Base-by-base conservation (phyloP, 2,888 invertebrate genomes). In the Dicranocentrus wangi region DNA sequence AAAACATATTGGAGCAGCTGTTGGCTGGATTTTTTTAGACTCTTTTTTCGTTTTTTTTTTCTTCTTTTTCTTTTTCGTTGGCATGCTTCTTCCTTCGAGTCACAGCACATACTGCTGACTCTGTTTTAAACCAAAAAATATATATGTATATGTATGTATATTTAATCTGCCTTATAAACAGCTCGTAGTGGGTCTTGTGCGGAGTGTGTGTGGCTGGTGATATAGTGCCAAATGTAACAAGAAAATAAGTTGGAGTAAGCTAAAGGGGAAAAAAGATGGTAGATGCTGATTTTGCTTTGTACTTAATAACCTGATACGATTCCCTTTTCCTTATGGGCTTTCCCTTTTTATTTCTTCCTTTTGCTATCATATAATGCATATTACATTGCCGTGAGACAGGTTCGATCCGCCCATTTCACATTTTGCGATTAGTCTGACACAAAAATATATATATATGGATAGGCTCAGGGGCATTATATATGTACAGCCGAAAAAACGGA, bases 381-480 rank as follows among this genome's bases (percentile, higher is more conserved):
- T 65, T 65, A 69, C 60, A 28, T 76, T 13, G 76, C 76, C 69
- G 68, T 76, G 69, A 76, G 76, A 76, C 76, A 69, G 76, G 69
- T 69, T 76, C 51, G 76, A 76, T 58, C 76, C 76, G 76, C 76
- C 76, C 68, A 76, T 68, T 76, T 76, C 76, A 76, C 76, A 76
- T 76, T 76, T 76, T 76, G 76, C 68, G 76, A 76, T 76, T 68
- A 66, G 58, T 25, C 53, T 76, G 28, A 43, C 15, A 25, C 42
- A 58, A 58, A 73, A 51, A 73, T 23, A 65, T 65, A 53, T 53
- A n/a, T 32, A 19, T 25, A 55, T 58, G 42, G 58, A 58, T 65
- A 32, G 21, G 25, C 43, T 58, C n/a, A 21, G 13, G 60, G 53
- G n/a, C 27, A 15, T 69, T 58, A 19, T 19, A 17, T 71, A 60